Evolutionary conservation across 2,888 invertebrate genomes (phyloP).

Genomic region (Oxyteleia sp.): DNA sequence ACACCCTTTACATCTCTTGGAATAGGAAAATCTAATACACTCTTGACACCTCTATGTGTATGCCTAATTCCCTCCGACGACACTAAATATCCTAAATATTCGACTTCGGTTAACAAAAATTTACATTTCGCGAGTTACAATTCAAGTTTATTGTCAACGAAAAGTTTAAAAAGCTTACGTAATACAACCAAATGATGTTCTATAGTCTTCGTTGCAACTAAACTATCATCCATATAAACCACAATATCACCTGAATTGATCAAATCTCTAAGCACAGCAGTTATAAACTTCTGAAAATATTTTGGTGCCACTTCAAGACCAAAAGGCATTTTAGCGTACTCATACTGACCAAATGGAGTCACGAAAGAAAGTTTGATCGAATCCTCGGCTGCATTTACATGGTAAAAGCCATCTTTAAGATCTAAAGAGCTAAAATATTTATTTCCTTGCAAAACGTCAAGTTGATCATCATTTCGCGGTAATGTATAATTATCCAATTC

Average conservation of each 20-base stretch:
- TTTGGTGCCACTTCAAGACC: conserved; percentile 15
- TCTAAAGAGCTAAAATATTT: conserved; percentile 78
- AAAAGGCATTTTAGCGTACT: conserved; percentile 13
- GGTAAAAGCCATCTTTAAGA: conserved; percentile 79
- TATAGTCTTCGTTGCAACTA: conserved; percentile 11
- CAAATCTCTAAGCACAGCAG: conserved; percentile 1
- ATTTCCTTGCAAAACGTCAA: conserved; percentile 77
- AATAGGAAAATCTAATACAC: conserved; percentile 77
- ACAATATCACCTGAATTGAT: conserved; percentile 9
- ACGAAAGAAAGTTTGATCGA: conserved; percentile 79
- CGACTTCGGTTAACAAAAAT: conserved; percentile 76
- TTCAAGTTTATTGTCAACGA: conserved; percentile 54
- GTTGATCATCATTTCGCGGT: conserved; percentile 77
- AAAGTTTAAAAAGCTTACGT: conserved; percentile 11
- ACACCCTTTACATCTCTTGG: conserved; percentile 71
- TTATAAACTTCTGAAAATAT: conserved; percentile 19
- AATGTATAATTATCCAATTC: conserved; percentile 61
- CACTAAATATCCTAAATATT: conserved; percentile 81
- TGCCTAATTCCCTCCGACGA: conserved; percentile 77
- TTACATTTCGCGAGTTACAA: conserved; percentile 80
- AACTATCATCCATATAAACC: conserved; percentile 21
- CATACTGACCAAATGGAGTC: conserved; percentile 71
- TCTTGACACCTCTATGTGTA: conserved; percentile 76
- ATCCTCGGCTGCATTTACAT: conserved; percentile 75
- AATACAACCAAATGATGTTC: conserved; percentile 29